Base-by-base conservation (phyloP, 2,888 invertebrate species). In the Parnassius glacialis region DNA sequence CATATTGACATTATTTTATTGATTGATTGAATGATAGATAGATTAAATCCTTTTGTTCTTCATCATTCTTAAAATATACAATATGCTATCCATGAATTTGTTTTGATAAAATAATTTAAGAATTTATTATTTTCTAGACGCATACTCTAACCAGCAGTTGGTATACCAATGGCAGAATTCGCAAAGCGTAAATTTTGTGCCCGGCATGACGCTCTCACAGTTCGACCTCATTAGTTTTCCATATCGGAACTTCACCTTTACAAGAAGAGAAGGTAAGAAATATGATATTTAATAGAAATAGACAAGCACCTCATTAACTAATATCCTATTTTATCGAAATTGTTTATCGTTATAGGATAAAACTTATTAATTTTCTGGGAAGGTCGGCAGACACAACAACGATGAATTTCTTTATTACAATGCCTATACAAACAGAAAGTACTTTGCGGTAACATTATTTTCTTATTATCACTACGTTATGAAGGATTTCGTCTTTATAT, bases 191-290 rank as follows among this genome's bases (percentile, higher is more conserved):
- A 96, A 95, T 78, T 96, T 97, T 79, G 96, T 96, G 3, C 95
- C 96, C 0, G 98, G 97, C 56, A 97, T 98, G 95, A 95, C 97
- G 1, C 92, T 99, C 16, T 98, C 98, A 1, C 98, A 98, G 85
- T 99, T 98, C 80, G 97, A 98, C 84, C 93, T 99, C 69, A 97
- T 97, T 86, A 96, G 96, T 77, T 96, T 94, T 79, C 96, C 96
- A 7, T 95, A 95, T 73, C 93, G 96, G 68, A 97, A 97, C 84
- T 94, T 95, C 68, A 96, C 96, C 0, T 95, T 96, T 68, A 93
- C 94, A 0, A 93, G 97, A 57, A 93, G 97, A 69, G 97, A 97
- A 90, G 97, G 95, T 95, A 85, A 67, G 66, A 55, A 25, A 43
- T 43, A 43, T 43, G 0, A 43, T 43, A 43, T 43, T 11, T 34